phyloP scores from a whole-genome alignment of 2,113 vertebrate genomes.

The Trematomus loennbergii region DNA sequence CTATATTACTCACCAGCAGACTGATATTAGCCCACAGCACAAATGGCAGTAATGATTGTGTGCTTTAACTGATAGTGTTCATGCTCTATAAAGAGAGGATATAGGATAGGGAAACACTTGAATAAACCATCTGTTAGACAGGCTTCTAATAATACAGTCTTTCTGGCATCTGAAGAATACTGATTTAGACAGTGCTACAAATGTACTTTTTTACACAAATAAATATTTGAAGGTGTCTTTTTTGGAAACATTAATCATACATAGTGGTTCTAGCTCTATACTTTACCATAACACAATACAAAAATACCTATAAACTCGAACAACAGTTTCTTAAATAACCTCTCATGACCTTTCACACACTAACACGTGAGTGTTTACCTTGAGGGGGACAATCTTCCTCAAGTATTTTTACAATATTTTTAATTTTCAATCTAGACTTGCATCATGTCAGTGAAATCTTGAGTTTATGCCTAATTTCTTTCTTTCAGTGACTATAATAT shows the following conservation, averaged over 20 bases:
- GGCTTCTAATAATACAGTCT: conserved; percentile 6
- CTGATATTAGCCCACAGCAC: conserved; percentile 68
- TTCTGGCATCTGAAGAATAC: neutral
- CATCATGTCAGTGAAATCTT: neutral
- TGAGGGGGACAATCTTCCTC: too few relatives aligned
- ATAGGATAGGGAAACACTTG: conserved; percentile 31
- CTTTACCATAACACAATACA: neutral
- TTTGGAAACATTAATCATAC: too few relatives aligned
- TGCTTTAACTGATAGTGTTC: conserved; percentile 59
- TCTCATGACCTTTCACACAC: too few relatives aligned
- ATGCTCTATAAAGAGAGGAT: neutral
- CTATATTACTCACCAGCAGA: conserved; percentile 65
- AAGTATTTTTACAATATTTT: neutral
- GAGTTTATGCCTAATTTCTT: too few relatives aligned
- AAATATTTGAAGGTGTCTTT: too few relatives aligned
- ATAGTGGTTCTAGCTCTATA: too few relatives aligned
- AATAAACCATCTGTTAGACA: conserved; percentile 24
- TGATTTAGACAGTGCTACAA: neutral
- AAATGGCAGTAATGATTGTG: conserved; percentile 35
- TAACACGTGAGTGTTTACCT: too few relatives aligned
- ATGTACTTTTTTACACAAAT: too few relatives aligned
- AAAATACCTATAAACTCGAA: neutral
- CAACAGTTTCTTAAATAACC: neutral
- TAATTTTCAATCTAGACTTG: neutral
- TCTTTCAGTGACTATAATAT: neutral